A percentile compares a stretch with the other conserved stretches of the same genome.
These are phyloP conservation scores for Poecile atricapillus DNA, from an alignment of 2,113 vertebrate species.

Conservation along the genomic window DNA sequence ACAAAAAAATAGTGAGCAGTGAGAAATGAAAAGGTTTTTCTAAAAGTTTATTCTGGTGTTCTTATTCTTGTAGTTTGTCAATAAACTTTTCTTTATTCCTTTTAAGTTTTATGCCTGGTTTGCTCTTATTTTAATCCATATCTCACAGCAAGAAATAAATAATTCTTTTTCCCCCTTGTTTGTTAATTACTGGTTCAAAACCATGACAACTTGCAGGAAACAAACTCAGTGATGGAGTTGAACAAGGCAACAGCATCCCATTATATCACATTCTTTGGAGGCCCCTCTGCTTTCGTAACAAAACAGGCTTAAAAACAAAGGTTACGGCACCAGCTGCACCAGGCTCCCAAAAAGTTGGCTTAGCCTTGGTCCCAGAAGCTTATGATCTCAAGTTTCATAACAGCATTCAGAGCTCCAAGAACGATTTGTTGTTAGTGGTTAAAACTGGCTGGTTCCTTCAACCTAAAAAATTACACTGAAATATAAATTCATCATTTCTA, in stretches of 20 bases:
- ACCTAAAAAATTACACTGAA: neutral
- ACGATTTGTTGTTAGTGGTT: neutral
- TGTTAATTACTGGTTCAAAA: too few species aligned
- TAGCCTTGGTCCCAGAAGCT: neutral
- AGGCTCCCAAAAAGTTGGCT: neutral
- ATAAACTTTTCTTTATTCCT: too few species aligned
- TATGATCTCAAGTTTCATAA: neutral
- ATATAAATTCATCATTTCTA: neutral
- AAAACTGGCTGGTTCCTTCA: neutral
- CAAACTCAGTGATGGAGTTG: neutral
- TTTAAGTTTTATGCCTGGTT: too few species aligned
- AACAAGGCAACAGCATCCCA: neutral
- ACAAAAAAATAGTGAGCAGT: too few species aligned
- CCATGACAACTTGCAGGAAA: neutral
- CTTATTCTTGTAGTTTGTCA: too few species aligned
- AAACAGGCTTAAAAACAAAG: conserved; percentile 27
- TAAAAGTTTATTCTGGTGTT: too few species aligned
- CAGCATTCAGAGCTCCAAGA: neutral
- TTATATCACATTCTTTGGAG: neutral
- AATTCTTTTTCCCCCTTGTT: too few species aligned
- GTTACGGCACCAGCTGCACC: neutral
- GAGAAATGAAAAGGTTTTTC: too few species aligned
- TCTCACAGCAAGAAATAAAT: too few species aligned
- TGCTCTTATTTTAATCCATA: too few species aligned
- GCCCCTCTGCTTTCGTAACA: neutral